phyloP scores from a whole-genome alignment of 2,113 vertebrate species.

The Oriolus oriolus region DNA sequence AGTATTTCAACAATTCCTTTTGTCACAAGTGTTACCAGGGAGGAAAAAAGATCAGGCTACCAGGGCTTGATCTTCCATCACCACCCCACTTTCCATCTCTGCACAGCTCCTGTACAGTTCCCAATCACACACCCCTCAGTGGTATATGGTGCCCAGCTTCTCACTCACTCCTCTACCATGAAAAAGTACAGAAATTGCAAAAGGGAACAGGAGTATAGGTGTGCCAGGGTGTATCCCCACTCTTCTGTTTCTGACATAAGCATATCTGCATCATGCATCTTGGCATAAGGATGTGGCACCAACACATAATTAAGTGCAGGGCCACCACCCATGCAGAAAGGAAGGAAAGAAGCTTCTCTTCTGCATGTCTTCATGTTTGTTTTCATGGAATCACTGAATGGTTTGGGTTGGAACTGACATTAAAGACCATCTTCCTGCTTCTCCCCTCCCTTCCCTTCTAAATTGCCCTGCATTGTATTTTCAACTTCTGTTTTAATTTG shows the following conservation, averaged over 20 bases:
- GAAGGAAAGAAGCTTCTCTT: not conserved
- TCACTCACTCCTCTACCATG: not conserved
- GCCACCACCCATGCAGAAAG: not conserved
- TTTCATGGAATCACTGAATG: not conserved
- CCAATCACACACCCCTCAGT: not conserved
- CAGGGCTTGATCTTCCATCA: not conserved
- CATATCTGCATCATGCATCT: not conserved
- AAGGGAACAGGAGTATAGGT: not conserved
- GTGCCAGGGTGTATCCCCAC: not conserved
- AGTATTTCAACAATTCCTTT: not conserved
- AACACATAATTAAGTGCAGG: rapidly evolving
- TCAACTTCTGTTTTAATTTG: not conserved
- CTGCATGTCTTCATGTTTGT: not conserved
- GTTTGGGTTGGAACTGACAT: not conserved
- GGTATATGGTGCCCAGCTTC: not conserved
- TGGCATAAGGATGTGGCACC: not conserved
- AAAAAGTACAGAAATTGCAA: not conserved
- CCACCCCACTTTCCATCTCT: not conserved
- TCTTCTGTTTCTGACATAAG: not conserved
- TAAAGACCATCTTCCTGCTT: not conserved
- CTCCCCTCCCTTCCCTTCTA: not conserved
- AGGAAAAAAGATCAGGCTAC: not conserved
- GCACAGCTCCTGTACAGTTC: not conserved
- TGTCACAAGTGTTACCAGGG: not conserved
- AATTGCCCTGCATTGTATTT: not conserved